phyloP scores from a whole-genome alignment of 2,797 vertebrate species.

The Acanthis flammea region DNA sequence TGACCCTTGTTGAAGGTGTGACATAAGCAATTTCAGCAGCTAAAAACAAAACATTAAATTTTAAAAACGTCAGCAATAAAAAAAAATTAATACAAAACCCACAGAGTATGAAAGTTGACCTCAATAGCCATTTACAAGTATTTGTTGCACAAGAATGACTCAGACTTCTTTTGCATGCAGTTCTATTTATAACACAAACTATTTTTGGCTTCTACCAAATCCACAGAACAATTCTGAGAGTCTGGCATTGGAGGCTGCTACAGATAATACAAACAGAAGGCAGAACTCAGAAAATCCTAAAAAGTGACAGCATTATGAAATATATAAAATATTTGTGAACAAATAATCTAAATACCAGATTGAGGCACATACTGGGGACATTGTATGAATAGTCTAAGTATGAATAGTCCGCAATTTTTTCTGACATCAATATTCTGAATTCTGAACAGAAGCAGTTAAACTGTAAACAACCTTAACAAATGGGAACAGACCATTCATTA shows the following conservation, averaged over 20 bases:
- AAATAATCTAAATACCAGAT: not conserved
- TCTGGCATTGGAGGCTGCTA: not conserved
- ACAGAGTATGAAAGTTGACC: not conserved
- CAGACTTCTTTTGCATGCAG: not conserved
- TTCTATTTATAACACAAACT: slow-evolving; percentile 7
- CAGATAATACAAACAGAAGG: not conserved
- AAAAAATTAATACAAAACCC: not conserved
- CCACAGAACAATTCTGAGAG: not conserved
- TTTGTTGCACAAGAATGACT: not conserved
- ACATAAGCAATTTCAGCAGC: slow-evolving; percentile 66
- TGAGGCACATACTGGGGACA: not conserved
- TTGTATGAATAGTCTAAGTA: not conserved
- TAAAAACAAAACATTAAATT: slow-evolving; percentile 54
- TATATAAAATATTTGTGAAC: not conserved
- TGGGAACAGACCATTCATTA: not conserved
- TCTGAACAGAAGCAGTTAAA: not conserved
- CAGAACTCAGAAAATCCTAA: not conserved
- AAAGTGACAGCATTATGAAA: not conserved
- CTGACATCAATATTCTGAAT: not conserved
- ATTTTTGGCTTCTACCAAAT: not conserved
- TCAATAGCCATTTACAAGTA: not conserved
- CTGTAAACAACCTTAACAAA: not conserved
- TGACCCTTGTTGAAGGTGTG: slow-evolving; percentile 57
- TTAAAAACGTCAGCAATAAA: not conserved
- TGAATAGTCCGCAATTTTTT: not conserved